Evolutionary conservation across 2,113 vertebrate genomes (phyloP).

Genomic region (Zosterops borbonicus): DNA sequence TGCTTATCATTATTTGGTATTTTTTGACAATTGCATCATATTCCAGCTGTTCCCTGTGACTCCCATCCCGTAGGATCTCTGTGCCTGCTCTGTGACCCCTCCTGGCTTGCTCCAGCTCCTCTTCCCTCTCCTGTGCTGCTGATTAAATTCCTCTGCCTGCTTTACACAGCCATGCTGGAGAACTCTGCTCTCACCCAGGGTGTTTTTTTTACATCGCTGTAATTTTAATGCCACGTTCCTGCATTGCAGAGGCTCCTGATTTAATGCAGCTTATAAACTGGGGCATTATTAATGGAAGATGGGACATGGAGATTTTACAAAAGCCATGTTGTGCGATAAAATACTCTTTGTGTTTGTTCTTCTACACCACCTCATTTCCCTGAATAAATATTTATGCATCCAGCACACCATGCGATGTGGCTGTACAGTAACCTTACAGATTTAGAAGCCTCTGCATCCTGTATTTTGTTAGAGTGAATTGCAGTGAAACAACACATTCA

Average conservation of each 20-base stretch:
- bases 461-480: neutral
- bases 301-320: constrained; percentile 35
- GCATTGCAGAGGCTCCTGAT: constrained; percentile 65
- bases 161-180: neutral
- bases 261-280: constrained; percentile 58
- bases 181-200: neutral
- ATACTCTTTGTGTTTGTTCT: constrained; percentile 37
- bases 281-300: constrained; percentile 53
- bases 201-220: neutral
- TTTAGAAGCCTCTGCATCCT: neutral
- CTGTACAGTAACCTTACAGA: constrained; percentile 1
- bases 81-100: neutral
- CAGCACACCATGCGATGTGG: neutral
- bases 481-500: neutral
- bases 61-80: neutral
- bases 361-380: constrained; percentile 36
- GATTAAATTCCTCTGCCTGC: neutral
- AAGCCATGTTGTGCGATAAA: constrained; percentile 43
- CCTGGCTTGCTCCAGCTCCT: neutral
- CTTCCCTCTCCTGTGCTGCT: neutral
- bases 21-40: neutral
- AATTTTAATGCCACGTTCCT: constrained; percentile 44
- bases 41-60: neutral
- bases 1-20: neutral
- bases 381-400: constrained; percentile 60